phyloP scores from a whole-genome alignment of 1,140 invertebrate genomes.

The Piezodorus guildinii region DNA sequence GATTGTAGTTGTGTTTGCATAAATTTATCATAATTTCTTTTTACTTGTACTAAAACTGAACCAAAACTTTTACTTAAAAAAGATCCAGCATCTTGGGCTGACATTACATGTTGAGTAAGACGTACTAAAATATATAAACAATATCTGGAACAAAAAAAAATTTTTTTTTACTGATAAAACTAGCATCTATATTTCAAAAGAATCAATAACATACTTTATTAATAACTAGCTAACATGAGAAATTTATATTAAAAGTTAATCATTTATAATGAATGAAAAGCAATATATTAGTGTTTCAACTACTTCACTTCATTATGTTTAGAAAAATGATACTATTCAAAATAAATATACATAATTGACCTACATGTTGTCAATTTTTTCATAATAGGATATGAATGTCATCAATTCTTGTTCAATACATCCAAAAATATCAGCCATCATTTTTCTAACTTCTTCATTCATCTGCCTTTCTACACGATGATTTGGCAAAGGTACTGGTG shows the following conservation, averaged over 20 bases:
- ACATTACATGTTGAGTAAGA: conserved; percentile 79
- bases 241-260: no score
- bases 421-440: conserved; percentile 81
- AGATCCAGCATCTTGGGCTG: conserved; percentile 80
- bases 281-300: no score
- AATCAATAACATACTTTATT: no score
- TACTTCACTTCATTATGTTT: no score
- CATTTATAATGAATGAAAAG: no score
- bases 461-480: conserved; percentile 56
- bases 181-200: no score
- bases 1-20: conserved; percentile 77
- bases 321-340: not conserved
- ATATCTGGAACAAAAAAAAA: conserved; percentile 49
- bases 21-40: conserved; percentile 86
- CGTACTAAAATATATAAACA: conserved; percentile 85
- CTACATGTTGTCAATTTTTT: conserved; percentile 80
- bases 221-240: no score
- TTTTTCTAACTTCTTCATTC: conserved; percentile 64
- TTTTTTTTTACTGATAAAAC: no score
- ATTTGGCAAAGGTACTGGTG: conserved; percentile 35
- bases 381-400: conserved; percentile 71
- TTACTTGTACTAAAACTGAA: conserved; percentile 80
- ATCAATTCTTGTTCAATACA: conserved; percentile 74
- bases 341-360: conserved; percentile 31
- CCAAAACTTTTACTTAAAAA: conserved; percentile 84